Evolutionary conservation across 64 coral and sea anemone species (phyloP).

Genomic region (Cladopsammia gracilis): DNA sequence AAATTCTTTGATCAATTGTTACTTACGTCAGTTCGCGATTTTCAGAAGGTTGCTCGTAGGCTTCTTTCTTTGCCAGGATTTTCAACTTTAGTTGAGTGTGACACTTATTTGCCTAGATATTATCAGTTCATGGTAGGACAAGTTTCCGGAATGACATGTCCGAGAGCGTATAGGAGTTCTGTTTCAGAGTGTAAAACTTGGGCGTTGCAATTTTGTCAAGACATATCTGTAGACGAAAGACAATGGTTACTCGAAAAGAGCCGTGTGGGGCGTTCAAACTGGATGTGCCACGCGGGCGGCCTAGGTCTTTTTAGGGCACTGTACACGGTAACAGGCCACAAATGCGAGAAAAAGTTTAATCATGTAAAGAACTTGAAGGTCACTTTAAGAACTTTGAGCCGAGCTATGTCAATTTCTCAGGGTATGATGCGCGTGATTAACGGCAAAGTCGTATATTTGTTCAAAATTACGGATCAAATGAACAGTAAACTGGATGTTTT

Average conservation of each 20-base stretch:
- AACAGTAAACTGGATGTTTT: no score
- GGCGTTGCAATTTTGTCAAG: neutral
- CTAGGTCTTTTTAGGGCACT: neutral
- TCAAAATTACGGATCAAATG: neutral
- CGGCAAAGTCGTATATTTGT: neutral
- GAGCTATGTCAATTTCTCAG: neutral
- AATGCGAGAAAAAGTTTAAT: no score
- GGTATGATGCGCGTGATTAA: neutral
- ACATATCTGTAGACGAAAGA: neutral
- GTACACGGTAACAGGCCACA: neutral
- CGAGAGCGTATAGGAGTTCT: neutral
- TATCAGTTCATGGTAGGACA: constrained; percentile 1
- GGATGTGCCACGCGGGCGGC: neutral
- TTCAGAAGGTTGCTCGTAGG: constrained; percentile 12
- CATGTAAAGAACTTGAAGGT: neutral
- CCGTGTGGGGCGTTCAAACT: neutral
- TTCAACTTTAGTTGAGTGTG: constrained; percentile 49
- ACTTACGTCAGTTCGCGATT: neutral
- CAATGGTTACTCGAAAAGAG: neutral
- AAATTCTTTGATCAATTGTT: constrained; percentile 27
- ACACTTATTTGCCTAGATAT: constrained; percentile 47
- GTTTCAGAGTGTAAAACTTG: constrained; percentile 15
- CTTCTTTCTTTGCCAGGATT: constrained; percentile 43
- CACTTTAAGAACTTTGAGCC: neutral
- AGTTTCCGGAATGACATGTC: constrained; percentile 1